A percentile compares a stretch with the other conserved stretches of the same genome.
These are phyloP conservation scores for Phaethornis superciliosus DNA, from an alignment of 2,113 vertebrate genomes.

Conservation along the genomic window DNA sequence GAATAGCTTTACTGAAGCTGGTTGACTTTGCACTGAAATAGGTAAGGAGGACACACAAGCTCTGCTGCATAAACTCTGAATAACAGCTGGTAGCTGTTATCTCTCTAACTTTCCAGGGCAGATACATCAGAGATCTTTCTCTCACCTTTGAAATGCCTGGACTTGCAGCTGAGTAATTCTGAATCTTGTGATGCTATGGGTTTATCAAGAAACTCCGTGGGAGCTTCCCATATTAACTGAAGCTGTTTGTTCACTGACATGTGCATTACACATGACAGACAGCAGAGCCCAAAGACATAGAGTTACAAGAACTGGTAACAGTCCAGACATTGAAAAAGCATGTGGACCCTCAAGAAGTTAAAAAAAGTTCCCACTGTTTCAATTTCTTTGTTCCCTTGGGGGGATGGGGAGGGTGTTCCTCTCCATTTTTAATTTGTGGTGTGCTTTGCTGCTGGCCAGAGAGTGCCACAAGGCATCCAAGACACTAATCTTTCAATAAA, in stretches of 20 bases:
- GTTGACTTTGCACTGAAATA: background rate
- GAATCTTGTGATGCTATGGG: background rate
- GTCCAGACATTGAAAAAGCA: conserved; percentile 20
- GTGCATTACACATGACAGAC: conserved; percentile 19
- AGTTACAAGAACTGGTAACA: background rate
- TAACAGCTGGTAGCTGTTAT: background rate
- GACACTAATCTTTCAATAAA: conserved; percentile 42
- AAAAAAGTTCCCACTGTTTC: conserved; percentile 11
- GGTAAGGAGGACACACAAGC: background rate
- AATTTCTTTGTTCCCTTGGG: background rate
- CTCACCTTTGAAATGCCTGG: background rate
- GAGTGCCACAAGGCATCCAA: background rate
- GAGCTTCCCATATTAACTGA: background rate
- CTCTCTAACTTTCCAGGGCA: background rate
- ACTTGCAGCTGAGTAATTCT: background rate
- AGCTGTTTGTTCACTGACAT: background rate
- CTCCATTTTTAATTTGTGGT: conserved; percentile 46
- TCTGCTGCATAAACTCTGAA: background rate
- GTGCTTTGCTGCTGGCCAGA: conserved; percentile 4
- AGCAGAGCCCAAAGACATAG: conserved; percentile 26
- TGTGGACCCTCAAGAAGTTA: background rate
- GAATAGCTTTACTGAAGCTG: background rate
- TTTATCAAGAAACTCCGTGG: background rate
- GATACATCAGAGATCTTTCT: background rate
- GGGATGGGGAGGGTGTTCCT: background rate